A percentile compares a stretch with the other conserved stretches of the same genome.
These are phyloP conservation scores for Triops cancriformis DNA, from an alignment of 1,140 invertebrate species.

Conservation along the genomic window DNA sequence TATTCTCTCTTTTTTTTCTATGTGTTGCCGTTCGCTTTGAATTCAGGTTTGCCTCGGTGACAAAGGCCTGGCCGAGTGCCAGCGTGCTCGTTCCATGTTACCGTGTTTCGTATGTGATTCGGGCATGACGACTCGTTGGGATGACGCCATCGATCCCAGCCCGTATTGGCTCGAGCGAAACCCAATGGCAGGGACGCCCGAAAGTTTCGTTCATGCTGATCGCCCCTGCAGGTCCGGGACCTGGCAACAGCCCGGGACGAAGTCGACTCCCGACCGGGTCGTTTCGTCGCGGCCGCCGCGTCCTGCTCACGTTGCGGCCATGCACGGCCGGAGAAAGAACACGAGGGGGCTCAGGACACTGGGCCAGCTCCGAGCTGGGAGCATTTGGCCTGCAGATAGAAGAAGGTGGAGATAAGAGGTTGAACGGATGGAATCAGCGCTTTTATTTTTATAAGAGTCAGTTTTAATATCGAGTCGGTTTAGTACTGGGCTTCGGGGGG, in stretches of 20 bases:
- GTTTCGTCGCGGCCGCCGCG: neutral
- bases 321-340: neutral
- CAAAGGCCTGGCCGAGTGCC: neutral
- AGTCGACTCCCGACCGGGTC: neutral
- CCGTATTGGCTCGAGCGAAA: neutral
- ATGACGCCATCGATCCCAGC: neutral
- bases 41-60: neutral
- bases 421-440: too few species aligned
- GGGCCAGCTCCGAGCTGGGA: too few species aligned
- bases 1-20: neutral
- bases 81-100: conserved; percentile 7
- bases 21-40: neutral
- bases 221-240: neutral
- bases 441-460: too few species aligned
- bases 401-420: too few species aligned
- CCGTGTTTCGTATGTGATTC: conserved; percentile 1
- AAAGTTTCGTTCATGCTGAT: neutral
- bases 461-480: too few species aligned
- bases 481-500: too few species aligned
- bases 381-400: too few species aligned
- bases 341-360: neutral
- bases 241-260: conserved; percentile 7
- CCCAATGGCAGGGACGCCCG: neutral
- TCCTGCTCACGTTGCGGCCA: neutral
- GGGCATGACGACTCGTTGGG: conserved; percentile 6